A percentile compares a stretch with the other conserved stretches of the same genome.
phyloP scores from a whole-genome alignment of 2,888 invertebrate species.

The Nemapogon koenigi region DNA sequence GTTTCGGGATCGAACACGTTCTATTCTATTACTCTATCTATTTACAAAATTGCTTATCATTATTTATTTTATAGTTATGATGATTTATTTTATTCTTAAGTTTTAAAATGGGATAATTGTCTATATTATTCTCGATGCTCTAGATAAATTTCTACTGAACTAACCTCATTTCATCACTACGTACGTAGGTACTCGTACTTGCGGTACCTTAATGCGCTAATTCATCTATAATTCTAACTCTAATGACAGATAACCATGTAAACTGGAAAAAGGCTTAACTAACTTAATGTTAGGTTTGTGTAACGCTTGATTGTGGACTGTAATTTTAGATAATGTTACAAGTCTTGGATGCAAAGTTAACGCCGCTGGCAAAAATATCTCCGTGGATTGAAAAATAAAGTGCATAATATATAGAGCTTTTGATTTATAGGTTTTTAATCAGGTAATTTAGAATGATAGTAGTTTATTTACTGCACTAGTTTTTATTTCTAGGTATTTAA shows the following conservation, averaged over 20 bases:
- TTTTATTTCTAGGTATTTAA: too few relatives aligned
- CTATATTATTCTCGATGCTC: too few relatives aligned
- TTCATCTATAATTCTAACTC: slow-evolving; percentile 23
- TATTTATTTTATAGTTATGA: too few relatives aligned
- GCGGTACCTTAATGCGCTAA: slow-evolving; percentile 36
- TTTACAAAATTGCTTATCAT: too few relatives aligned
- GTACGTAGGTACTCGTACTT: slow-evolving; percentile 15
- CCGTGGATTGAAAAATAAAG: neutral
- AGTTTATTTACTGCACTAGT: too few relatives aligned
- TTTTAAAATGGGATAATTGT: too few relatives aligned
- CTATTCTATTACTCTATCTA: too few relatives aligned
- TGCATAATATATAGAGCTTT: neutral
- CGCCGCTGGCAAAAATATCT: neutral
- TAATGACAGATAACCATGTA: slow-evolving; percentile 28
- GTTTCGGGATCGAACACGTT: too few relatives aligned
- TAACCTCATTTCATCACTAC: slow-evolving; percentile 3
- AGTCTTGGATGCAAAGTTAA: neutral
- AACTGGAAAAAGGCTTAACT: slow-evolving; percentile 8
- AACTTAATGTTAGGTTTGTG: slow-evolving; percentile 9
- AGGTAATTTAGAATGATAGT: too few relatives aligned
- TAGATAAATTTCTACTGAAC: too few relatives aligned
- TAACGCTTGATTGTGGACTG: neutral
- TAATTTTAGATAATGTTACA: slow-evolving; percentile 4
- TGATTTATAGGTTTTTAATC: neutral
- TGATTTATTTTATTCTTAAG: too few relatives aligned